Evolutionary conservation across 2,113 vertebrate genomes (phyloP), one percentile per base, ranked within the genome.

Genomic region (Carassius gibelio): DNA sequence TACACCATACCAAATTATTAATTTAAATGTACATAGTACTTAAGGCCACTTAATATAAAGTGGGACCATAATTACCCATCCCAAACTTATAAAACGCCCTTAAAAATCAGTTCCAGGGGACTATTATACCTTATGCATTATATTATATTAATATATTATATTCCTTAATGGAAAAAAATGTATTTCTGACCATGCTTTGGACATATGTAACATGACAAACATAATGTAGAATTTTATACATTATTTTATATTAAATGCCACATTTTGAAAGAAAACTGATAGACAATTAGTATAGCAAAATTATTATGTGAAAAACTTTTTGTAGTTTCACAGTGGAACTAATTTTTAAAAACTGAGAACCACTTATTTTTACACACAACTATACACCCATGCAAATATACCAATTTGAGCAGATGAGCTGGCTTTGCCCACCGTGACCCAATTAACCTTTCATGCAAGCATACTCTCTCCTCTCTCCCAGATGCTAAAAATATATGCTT

Each of bases 401-500:
- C 23, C 19, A 64, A 61, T 59, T 59, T 57, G 30, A 83, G 6
- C 55, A 80, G 55, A 84, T 79, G 21, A 77, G 9, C 21, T 78
- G 26, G 68, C 19, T 68, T 72, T 30, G 26, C 69, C 72, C 50
- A 69, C 87, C 30, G 13, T 82, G 83, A 90, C 87, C 88, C 57
- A 89, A 48, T 86, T 90, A 89, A 90, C 87, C 89, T 89, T 88
- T 79, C 21, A 71, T 91, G 89, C 90, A 74, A 74, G 68, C 71
- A 36, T 50, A 75, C 15, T 61, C 2, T 76, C 30, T 79, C 42
- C 9, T 45, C 10, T 48, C 30, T 59, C 17, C 26, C 8, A 42
- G 15, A 62, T 8, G 5, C 87, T 90, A 92, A 90, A 92, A 90
- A 90, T 91, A 91, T 84, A 82, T 26, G 15, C 86, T 14, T 71